Percentiles rank a stretch among this genome's conserved stretches.
Evolutionary conservation across 2,797 vertebrate genomes (phyloP).

Genomic region (Oryzias sinensis): DNA sequence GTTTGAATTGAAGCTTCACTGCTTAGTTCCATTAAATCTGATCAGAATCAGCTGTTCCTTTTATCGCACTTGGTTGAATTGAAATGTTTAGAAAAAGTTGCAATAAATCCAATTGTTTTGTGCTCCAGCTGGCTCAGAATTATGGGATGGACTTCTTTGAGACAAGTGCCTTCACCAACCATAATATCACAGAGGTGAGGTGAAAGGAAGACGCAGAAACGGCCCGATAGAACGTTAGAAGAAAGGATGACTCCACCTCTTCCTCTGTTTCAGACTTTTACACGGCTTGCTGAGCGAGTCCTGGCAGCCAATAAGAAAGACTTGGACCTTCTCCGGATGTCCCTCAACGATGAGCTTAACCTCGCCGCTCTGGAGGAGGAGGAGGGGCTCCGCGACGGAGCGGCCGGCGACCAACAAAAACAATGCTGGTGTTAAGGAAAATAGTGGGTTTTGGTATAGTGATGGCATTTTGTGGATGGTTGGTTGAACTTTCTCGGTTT

Average conservation of each 20-base stretch:
- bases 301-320: constrained; percentile 93
- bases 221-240: no score
- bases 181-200: constrained; percentile 94
- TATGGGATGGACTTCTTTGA: constrained; percentile 97
- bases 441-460: background rate
- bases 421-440: constrained; percentile 90
- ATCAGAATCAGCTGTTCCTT: no score
- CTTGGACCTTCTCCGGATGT: constrained; percentile 86
- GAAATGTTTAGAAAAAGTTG: background rate
- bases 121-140: constrained; percentile 87
- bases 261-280: constrained; percentile 83
- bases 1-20: no score
- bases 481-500: constrained; percentile 5
- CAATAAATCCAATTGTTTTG: constrained; percentile 7
- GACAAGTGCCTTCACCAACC: constrained; percentile 97
- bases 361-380: constrained; percentile 88
- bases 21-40: no score
- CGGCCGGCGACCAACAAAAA: constrained; percentile 74
- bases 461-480: no score
- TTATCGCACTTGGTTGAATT: no score
- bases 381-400: constrained; percentile 77
- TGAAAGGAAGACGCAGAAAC: background rate
- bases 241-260: no score
- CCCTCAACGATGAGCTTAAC: constrained; percentile 76
- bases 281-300: constrained; percentile 91